Conservation (phyloP, 2,888 invertebrate species). For the Sisyra terminalis region DNA sequence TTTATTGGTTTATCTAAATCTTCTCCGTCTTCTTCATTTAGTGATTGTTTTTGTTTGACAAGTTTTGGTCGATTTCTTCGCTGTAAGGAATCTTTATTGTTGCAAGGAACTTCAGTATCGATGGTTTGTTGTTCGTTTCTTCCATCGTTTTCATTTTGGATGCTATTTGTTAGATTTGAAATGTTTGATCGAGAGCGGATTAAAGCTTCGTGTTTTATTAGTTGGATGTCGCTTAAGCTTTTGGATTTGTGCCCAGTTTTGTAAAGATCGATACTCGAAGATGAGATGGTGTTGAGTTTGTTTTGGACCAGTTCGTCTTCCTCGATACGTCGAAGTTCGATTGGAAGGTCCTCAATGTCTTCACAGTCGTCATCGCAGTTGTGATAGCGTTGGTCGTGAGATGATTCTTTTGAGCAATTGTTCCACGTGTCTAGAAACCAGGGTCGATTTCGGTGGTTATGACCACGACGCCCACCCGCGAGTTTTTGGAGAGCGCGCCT, state of each 20-base stretch:
- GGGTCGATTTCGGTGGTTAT: constrained; percentile 38
- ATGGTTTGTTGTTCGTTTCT: constrained; percentile 21
- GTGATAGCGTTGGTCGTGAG: constrained; percentile 28
- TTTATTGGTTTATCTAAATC: constrained; percentile 49
- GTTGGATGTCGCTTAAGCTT: constrained; percentile 69
- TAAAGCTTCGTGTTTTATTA: constrained; percentile 51
- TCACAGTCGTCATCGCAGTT: constrained; percentile 41
- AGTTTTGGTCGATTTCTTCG: constrained; percentile 42
- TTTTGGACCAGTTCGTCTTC: constrained; percentile 28
- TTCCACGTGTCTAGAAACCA: constrained; percentile 77
- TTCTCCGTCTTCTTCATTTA: constrained; percentile 56
- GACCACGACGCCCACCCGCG: constrained; percentile 45
- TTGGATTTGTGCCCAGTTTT: constrained; percentile 55
- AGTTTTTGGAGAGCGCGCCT: constrained; percentile 70
- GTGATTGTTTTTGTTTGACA: constrained; percentile 74
- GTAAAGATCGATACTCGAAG: constrained; percentile 24
- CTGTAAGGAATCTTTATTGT: constrained; percentile 12
- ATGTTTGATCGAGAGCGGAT: constrained; percentile 62
- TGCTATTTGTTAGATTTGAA: constrained; percentile 37
- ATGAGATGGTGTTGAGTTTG: constrained; percentile 11
- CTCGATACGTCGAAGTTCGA: constrained; percentile 70
- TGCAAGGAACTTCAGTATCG: constrained; percentile 11
- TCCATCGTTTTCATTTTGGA: constrained; percentile 13
- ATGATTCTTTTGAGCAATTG: constrained; percentile 23
- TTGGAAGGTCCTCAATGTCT: constrained; percentile 62